These are phyloP conservation scores for Orchesella flavescens DNA, from an alignment of 2,888 invertebrate genomes.

Conservation along the genomic window DNA sequence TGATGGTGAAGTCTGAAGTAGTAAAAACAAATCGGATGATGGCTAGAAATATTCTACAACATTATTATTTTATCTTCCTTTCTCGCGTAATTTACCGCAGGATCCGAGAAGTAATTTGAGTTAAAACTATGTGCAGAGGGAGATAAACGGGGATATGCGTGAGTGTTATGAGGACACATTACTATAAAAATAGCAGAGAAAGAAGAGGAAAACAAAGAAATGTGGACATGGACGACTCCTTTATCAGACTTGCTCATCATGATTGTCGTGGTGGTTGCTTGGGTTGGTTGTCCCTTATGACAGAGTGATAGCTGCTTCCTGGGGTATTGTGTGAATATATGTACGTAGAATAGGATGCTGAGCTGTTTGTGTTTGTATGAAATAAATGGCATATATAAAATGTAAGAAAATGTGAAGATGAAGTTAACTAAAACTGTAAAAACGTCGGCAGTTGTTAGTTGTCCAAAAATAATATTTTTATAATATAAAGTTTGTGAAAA, in stretches of 20 bases:
- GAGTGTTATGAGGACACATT: no score
- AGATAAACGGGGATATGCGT: not conserved
- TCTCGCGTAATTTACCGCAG: conserved; percentile 27
- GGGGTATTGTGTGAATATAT: not conserved
- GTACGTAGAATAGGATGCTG: not conserved
- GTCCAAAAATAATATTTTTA: conserved; percentile 13
- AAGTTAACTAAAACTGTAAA: conserved; percentile 9
- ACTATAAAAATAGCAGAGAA: no score
- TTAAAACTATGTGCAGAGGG: conserved; percentile 4
- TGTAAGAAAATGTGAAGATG: not conserved
- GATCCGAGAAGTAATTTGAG: conserved; percentile 18
- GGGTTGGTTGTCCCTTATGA: not conserved
- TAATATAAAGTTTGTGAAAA: not conserved
- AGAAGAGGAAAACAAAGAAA: not conserved
- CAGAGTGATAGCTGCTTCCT: not conserved
- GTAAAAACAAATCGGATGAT: conserved; percentile 18
- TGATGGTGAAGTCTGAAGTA: not conserved
- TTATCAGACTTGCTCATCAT: not conserved
- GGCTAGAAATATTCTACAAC: not conserved
- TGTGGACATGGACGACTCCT: not conserved
- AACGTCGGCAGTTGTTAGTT: conserved; percentile 13
- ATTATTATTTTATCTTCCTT: not conserved
- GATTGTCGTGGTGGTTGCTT: not conserved
- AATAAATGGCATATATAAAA: not conserved
- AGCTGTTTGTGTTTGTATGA: not conserved